Conservation (phyloP, 2,888 invertebrate genomes). For the Drosophila anceps region DNA sequence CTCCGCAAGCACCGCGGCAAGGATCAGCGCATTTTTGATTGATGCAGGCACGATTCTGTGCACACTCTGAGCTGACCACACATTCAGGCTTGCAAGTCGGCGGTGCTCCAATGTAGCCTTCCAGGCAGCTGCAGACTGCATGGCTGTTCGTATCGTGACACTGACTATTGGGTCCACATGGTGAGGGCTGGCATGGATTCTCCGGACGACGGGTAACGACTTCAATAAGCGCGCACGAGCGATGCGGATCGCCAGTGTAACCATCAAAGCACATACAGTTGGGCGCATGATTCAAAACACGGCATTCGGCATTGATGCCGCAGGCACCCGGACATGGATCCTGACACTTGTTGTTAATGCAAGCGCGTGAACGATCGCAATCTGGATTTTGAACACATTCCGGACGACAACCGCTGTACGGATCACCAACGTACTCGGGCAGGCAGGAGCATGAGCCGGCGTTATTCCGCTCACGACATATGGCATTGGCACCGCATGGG, state of each 20-base stretch:
- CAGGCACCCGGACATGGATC: slow-evolving; percentile 92
- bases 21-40: slow-evolving; percentile 89
- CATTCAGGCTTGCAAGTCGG: slow-evolving; percentile 89
- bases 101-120: slow-evolving; percentile 88
- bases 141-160: slow-evolving; percentile 88
- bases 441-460: slow-evolving; percentile 92
- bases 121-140: slow-evolving; percentile 88
- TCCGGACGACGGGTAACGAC: slow-evolving; percentile 78
- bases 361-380: slow-evolving; percentile 90
- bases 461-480: slow-evolving; percentile 91
- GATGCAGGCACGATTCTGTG: slow-evolving; percentile 88
- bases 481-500: slow-evolving; percentile 92
- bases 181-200: slow-evolving; percentile 88
- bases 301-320: slow-evolving; percentile 91
- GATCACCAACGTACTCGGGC: slow-evolving; percentile 91
- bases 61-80: slow-evolving; percentile 89
- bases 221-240: slow-evolving; percentile 86
- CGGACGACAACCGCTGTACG: slow-evolving; percentile 92
- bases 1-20: slow-evolving; percentile 89
- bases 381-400: slow-evolving; percentile 93
- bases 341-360: slow-evolving; percentile 91
- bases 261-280: slow-evolving; percentile 91
- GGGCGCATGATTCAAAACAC: slow-evolving; percentile 91
- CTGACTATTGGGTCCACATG: slow-evolving; percentile 89
- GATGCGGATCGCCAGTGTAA: slow-evolving; percentile 90